Evolutionary conservation across 2,113 vertebrate genomes (phyloP), one percentile per base, ranked within the genome.

Genomic region (Malaclemys terrapin): DNA sequence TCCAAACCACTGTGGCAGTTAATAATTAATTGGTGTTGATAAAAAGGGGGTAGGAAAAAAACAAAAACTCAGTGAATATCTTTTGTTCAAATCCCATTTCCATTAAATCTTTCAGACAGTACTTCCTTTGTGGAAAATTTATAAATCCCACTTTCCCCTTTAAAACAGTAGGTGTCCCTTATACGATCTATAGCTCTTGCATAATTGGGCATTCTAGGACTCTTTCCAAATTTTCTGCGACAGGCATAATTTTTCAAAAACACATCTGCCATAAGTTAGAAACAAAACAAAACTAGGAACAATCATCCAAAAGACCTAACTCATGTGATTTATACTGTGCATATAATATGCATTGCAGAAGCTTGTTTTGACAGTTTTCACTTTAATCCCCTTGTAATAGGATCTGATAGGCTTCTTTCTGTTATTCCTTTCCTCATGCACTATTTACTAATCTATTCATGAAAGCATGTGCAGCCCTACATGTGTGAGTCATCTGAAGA

Each of bases 141-240:
- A 98, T 97, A 98, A 98, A 98, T 98, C 97, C 98, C 97, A 85
- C 54, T 93, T 94, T 97, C 89, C 96, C 87, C 84, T 97, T 98
- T 98, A 98, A 98, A 98, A 94, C 98, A 98, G 96, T 98, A 97
- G 97, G 98, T 98, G 94, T 97, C 92, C 91, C 94, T 97, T 96
- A 97, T 49, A 97, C 27, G 56, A 96, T 94, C 93, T 96, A 97
- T 98, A 98, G 98, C 56, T 98, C 97, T 98, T 95, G 62, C 91
- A 97, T 98, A 98, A 98, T 98, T 98, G 96, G 97, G 84, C 87
- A 97, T 94, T 92, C 95, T 96, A 98, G 98, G 97, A 98, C 35
- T 96, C 93, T 92, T 97, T 98, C 97, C 97, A 98, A 98, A 97
- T 97, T 97, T 97, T 94, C 62, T 90, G 56, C 89, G 97, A 97